Evolutionary conservation across 2,888 invertebrate genomes (phyloP).

Genomic region (Drosophila atroscutellata): DNA sequence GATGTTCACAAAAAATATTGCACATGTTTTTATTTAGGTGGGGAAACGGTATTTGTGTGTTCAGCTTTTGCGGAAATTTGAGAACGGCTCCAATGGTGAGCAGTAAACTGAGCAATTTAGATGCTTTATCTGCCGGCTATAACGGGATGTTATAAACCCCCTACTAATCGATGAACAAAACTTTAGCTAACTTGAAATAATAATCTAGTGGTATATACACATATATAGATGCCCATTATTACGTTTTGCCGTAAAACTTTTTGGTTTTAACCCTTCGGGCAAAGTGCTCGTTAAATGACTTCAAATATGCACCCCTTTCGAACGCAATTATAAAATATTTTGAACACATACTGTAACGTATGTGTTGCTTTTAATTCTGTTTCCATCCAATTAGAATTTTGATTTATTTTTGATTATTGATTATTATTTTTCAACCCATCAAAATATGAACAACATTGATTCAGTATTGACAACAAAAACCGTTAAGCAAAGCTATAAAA

Average conservation of each 20-base stretch:
- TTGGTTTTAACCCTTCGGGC: constrained; percentile 17
- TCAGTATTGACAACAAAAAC: not conserved
- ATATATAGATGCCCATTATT: constrained; percentile 3
- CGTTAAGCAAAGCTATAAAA: not conserved
- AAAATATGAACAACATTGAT: not conserved
- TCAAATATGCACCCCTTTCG: constrained; percentile 49
- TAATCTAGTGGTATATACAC: not conserved
- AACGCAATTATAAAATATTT: constrained; percentile 47
- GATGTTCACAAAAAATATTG: constrained; percentile 22
- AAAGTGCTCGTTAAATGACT: constrained; percentile 19
- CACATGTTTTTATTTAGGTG: constrained; percentile 15
- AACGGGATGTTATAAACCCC: not conserved
- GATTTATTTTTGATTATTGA: too few species aligned
- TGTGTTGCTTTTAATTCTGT: constrained; percentile 30
- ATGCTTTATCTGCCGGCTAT: not conserved
- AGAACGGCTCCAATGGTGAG: constrained; percentile 8
- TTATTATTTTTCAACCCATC: too few species aligned
- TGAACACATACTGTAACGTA: constrained; percentile 21
- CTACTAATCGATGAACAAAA: not conserved
- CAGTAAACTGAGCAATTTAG: constrained; percentile 9
- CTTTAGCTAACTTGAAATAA: not conserved
- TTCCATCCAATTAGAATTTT: constrained; percentile 38
- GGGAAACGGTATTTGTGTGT: constrained; percentile 6
- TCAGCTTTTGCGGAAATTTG: constrained; percentile 16
- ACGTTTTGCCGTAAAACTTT: constrained; percentile 9